phyloP scores from a whole-genome alignment of 2,888 invertebrate species.

The Xylocampa areola region DNA sequence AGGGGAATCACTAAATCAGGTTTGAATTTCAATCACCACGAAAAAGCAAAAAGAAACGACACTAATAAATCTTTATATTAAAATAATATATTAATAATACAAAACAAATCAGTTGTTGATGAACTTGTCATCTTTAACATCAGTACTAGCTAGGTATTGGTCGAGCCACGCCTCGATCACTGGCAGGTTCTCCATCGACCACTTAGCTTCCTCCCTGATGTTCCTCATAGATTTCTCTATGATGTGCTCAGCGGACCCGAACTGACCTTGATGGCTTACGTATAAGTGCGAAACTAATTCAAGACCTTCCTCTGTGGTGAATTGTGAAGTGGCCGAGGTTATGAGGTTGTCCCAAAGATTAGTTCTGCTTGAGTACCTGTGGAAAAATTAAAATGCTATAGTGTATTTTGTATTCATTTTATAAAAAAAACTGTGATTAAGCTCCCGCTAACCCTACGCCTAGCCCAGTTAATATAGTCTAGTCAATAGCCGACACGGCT shows the following conservation, averaged over 20 bases:
- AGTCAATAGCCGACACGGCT: background rate
- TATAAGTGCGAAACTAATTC: constrained; percentile 92
- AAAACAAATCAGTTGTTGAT: constrained; percentile 54
- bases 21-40: background rate
- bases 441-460: no score
- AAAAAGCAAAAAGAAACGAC: constrained; percentile 22
- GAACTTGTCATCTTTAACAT: constrained; percentile 67
- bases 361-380: constrained; percentile 91
- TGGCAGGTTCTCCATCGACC: constrained; percentile 94
- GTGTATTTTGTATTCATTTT: no score
- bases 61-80: constrained; percentile 26
- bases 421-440: no score
- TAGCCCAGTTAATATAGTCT: constrained; percentile 21
- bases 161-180: constrained; percentile 93
- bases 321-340: constrained; percentile 93
- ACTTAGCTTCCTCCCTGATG: constrained; percentile 93
- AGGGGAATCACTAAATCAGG: no score
- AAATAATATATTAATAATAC: constrained; percentile 27
- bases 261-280: constrained; percentile 91
- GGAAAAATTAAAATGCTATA: background rate
- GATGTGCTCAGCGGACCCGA: constrained; percentile 93
- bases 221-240: constrained; percentile 93
- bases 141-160: constrained; percentile 65
- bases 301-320: constrained; percentile 93
- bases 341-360: constrained; percentile 94